Evolutionary conservation across 23 tunicate species (phyloP).

Genomic region (Ascidia mentula): DNA sequence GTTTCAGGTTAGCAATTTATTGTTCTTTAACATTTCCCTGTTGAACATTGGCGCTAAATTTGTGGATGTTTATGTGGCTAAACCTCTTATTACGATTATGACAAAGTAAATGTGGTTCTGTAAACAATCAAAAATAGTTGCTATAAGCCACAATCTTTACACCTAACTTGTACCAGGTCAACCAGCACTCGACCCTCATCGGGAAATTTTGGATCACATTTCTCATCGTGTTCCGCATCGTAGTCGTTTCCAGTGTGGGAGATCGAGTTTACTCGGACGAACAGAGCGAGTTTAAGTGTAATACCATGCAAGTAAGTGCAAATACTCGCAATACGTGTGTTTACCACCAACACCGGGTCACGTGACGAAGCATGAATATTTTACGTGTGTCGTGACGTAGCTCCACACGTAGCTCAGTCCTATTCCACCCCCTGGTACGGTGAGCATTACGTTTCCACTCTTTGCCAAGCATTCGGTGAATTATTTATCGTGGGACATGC

Average conservation of each 20-base stretch:
- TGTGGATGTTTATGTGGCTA: too few relatives aligned
- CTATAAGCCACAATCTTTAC: too few relatives aligned
- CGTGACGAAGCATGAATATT: not conserved
- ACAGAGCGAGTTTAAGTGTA: constrained; percentile 98
- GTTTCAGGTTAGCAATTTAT: too few relatives aligned
- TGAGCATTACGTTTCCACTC: not conserved
- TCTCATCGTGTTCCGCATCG: constrained; percentile 93
- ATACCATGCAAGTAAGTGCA: constrained; percentile 78
- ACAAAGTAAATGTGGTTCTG: too few relatives aligned
- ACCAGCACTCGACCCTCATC: constrained; percentile 98
- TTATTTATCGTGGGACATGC: not conserved
- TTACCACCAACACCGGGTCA: not conserved
- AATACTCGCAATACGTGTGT: too few relatives aligned
- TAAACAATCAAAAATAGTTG: too few relatives aligned
- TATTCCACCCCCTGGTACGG: too few relatives aligned
- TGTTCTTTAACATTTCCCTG: too few relatives aligned
- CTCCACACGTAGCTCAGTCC: not conserved
- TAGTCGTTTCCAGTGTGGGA: constrained; percentile 89
- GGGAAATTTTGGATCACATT: constrained; percentile 99
- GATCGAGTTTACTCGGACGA: constrained; percentile 99
- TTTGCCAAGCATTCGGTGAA: not conserved
- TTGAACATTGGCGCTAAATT: too few relatives aligned
- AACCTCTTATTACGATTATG: too few relatives aligned
- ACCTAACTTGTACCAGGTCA: too few relatives aligned
- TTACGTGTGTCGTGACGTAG: not conserved